Evolutionary conservation across 2,797 vertebrate species (phyloP), one percentile per base, ranked within the genome.

Genomic region (Diglossa cyanea): DNA sequence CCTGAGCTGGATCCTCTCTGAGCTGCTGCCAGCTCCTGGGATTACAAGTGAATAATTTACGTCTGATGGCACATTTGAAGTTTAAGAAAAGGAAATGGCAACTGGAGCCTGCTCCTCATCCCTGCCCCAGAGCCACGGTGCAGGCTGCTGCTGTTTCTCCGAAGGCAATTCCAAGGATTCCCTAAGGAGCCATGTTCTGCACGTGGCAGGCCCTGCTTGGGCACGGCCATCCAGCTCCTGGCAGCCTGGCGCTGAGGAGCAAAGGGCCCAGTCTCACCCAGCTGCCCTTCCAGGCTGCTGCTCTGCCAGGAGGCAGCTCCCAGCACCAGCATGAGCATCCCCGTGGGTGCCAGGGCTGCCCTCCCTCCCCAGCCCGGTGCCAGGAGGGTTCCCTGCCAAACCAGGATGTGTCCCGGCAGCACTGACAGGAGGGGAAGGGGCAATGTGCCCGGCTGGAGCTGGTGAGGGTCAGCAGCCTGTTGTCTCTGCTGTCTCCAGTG

Each of bases 11-110:
- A 97, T 68, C 71, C 96, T 95, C 93, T 95, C 94, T 78, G 89
- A 95, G 96, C 76, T 76, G 40, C 93, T 93, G 96, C 96, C 90
- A 85, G 92, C 94, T 96, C 85, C 79, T 76, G 96, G 97, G 97
- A 96, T 97, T 90, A 94, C 76, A 90, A 93, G 96, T 97, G 97
- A 98, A 97, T 98, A 97, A 98, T 98, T 98, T 93, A 98, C 79
- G 76, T 78, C 89, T 81, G 96, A 71, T 67, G 37, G 50, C 88
- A 76, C n/a, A 51, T 97, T 97, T 98, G 97, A 98, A 98, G 97
- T 96, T 66, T 74, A 70, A 83, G 90, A 88, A 86, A 72, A 83
- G 77, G 72, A 81, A 80, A 42, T 62, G 81, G 90, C 51, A 20
- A 58, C 40, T 92, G 73, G 62, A 78, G 50, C 78, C 70, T 62